phyloP scores from a whole-genome alignment of 2,797 vertebrate genomes.

The Tenualosa ilisha region DNA sequence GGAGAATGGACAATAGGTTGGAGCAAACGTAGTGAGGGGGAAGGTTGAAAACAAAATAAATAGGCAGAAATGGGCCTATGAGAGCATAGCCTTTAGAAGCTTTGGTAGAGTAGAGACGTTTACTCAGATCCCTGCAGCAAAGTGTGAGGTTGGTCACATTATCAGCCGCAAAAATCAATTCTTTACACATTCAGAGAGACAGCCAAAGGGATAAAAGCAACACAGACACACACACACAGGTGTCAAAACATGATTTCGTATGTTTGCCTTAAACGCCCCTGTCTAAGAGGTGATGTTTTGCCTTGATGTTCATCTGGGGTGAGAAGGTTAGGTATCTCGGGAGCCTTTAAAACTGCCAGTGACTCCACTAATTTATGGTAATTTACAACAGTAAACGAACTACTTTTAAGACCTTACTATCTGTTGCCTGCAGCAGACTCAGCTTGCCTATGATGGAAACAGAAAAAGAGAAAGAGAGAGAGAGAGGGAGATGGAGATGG shows the following conservation, averaged over 20 bases:
- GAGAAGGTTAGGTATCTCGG: slow-evolving; percentile 29
- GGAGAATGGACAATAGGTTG: background rate
- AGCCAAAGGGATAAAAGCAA: background rate
- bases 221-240: background rate
- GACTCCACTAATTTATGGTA: background rate
- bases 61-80: background rate
- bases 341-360: slow-evolving; percentile 30
- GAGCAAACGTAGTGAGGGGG: background rate
- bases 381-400: background rate
- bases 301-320: slow-evolving; percentile 39
- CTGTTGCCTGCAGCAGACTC: background rate
- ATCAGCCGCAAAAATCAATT: background rate
- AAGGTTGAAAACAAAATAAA: background rate
- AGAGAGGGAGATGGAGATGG: background rate
- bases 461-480: background rate
- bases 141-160: background rate
- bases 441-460: background rate
- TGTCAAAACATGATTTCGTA: slow-evolving; percentile 40
- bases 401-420: background rate
- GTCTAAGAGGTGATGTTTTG: background rate
- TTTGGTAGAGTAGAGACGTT: background rate
- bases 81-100: background rate
- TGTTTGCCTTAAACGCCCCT: background rate
- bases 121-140: background rate
- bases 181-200: background rate